Evolutionary conservation across 53 echinoderm and acorn worm species (phyloP).

Genomic region (Holothuria leucospilota): DNA sequence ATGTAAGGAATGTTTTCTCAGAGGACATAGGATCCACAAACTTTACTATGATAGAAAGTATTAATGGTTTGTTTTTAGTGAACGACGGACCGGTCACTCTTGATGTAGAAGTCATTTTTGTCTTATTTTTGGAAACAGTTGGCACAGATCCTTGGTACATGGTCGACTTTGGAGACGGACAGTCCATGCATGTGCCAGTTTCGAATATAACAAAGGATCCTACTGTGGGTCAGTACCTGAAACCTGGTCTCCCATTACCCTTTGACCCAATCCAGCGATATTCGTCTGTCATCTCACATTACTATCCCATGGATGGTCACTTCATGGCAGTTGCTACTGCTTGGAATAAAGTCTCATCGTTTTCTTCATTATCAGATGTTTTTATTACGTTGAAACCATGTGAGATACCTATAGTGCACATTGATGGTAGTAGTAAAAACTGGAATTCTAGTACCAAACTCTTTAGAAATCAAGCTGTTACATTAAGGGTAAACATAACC

Average conservation of each 20-base stretch:
- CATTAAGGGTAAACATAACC: conserved; percentile 54
- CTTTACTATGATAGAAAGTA: conserved; percentile 57
- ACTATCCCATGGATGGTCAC: conserved; percentile 61
- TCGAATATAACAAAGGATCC: conserved; percentile 38
- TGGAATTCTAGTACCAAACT: conserved; percentile 55
- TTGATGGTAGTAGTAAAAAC: conserved; percentile 70
- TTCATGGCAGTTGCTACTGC: conserved; percentile 65
- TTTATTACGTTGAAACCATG: conserved; percentile 62
- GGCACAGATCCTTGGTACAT: conserved; percentile 65
- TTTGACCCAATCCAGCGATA: conserved; percentile 70
- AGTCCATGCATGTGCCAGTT: conserved; percentile 1
- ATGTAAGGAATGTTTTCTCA: conserved; percentile 63
- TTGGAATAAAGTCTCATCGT: conserved; percentile 60
- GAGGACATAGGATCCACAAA: neutral
- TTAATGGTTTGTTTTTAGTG: conserved; percentile 73
- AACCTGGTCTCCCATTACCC: conserved; percentile 63
- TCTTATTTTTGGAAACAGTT: conserved; percentile 66
- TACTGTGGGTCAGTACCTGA: conserved; percentile 51
- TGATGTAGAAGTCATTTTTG: conserved; percentile 59
- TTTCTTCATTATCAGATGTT: conserved; percentile 56
- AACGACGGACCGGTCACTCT: conserved; percentile 76
- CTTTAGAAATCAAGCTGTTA: conserved; percentile 54
- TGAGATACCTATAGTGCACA: conserved; percentile 67
- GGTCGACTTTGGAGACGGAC: conserved; percentile 83
- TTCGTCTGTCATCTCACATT: conserved; percentile 61